Base-by-base conservation (phyloP, 1,140 invertebrate genomes). In the Microplitis mediator region DNA sequence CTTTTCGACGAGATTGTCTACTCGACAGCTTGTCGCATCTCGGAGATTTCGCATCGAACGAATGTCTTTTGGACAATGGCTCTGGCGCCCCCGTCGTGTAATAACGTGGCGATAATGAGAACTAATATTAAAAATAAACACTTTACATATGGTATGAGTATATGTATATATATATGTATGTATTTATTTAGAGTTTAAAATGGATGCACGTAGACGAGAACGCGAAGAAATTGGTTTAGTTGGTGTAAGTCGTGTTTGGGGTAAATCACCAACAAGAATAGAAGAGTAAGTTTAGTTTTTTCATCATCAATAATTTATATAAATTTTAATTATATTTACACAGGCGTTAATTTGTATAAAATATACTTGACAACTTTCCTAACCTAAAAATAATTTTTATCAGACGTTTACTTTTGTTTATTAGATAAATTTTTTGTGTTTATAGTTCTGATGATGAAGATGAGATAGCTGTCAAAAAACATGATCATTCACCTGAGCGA, bases 151-250 rank as follows among this genome's bases (percentile, higher is more conserved):
- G 6, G 36, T 45, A 5, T 11, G 11, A 9, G 8, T 3, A 45
- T 9, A 45, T 39, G 2, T 39, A 9, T 9, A 8, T 39, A 8
- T 39, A 39, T 39, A 8, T 39, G 9, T 39, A 8, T 39, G 5
- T 45, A 45, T 45, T 11, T 45, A 0, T 45, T 45, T 45, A 11
- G 5, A 45, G 39, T 11, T 45, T 11, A 31, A 65, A 66, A 84
- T 92, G 76, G 91, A 91, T 78, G 88, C 89, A 0, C 82, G 93
- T 73, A 84, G 93, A 75, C 88, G 91, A 77, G 90, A 94, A 72
- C 85, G 94, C 61, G 94, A 95, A 73, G 87, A 90, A 75, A 93
- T 95, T 56, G 92, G 93, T 52, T 87, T 91, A 66, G 84, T 90
- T 69, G 92, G 93, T 9, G 89, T 92, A 4, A 82, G 89, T 2